Evolutionary conservation across 2,797 vertebrate genomes (phyloP), one percentile per base, ranked within the genome.

Genomic region (Chrosomus eos): DNA sequence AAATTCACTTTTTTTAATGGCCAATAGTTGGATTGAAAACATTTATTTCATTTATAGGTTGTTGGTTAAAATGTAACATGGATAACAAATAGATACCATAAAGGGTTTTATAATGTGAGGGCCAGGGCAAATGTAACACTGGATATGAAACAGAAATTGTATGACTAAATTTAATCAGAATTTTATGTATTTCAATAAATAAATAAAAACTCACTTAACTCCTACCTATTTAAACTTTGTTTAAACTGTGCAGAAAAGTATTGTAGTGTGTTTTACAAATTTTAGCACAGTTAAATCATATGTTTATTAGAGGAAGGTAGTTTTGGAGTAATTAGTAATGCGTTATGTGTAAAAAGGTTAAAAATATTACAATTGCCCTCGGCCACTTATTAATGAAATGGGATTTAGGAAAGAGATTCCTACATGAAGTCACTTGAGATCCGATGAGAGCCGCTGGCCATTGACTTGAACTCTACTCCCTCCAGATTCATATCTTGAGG

Each of bases 401-500:
- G 31, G 3, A 60, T 83, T 38, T 18, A 78, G 8, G 43, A 64
- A 67, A 40, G 28, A 78, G 55, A 60, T 85, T 94, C 97, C 90
- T 92, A 99, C 98, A 99, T 97, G 87, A 99, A 99, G 93, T 99
- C 98, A n/a, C 92, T 97, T 88, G 97, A 95, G 89, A 99, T 95
- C 92, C 97, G 96, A 90, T 99, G 98, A 81, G 98, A 99, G 10
- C 98, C 98, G 0, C 98, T 99, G 91, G 98, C 98, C 96, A 99
- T 99, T 0, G 98, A 99, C 92, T 99, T 99, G 94, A 99, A 99
- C 88, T 99, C 98, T 33, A 99, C 97, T 0, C 98, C 98, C 58
- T 99, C 98, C 1, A 99, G 94, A 91, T 99, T 97, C 70, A 99
- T 93, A 90, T 99, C 98, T 77, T 99, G 97, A 88, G 98, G 98